Conservation (phyloP, 1,140 invertebrate genomes). For the Elymnias hypermnestra region DNA sequence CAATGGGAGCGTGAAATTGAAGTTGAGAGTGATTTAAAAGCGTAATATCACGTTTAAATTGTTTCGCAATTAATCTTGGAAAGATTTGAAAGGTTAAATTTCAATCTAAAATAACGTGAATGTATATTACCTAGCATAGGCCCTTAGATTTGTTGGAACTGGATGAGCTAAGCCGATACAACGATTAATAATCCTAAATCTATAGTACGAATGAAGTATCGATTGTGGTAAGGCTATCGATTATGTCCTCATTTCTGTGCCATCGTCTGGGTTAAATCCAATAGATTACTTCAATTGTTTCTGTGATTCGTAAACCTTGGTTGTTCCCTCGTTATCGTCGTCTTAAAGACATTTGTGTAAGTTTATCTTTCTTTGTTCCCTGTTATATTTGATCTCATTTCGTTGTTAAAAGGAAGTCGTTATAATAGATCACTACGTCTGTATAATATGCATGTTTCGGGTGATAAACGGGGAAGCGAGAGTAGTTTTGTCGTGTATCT, state of each 20-base stretch:
- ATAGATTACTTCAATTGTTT: constrained; percentile 29
- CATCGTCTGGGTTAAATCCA: constrained; percentile 16
- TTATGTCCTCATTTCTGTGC: constrained; percentile 14
- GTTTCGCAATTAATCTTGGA: constrained; percentile 18
- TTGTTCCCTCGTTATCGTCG: constrained; percentile 41
- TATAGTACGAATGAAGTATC: constrained; percentile 29
- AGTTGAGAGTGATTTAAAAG: constrained; percentile 17
- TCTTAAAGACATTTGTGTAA: constrained; percentile 46
- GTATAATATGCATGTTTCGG: constrained; percentile 39
- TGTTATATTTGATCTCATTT: constrained; percentile 31
- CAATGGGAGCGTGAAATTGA: constrained; percentile 22
- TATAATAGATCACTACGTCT: constrained; percentile 28
- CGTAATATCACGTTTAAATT: constrained; percentile 12
- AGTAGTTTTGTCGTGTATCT: constrained; percentile 53
- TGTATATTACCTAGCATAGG: constrained; percentile 24
- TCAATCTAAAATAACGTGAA: constrained; percentile 18
- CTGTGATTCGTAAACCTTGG: constrained; percentile 47
- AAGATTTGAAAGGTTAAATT: constrained; percentile 17
- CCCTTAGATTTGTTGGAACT: constrained; percentile 37
- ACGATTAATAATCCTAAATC: constrained; percentile 51
- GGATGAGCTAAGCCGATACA: constrained; percentile 65
- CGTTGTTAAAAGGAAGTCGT: constrained; percentile 19
- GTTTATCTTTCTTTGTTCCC: constrained; percentile 32
- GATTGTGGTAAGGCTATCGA: constrained; percentile 19
- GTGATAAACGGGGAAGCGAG: constrained; percentile 64